Evolutionary conservation across 2,888 invertebrate genomes (phyloP), one percentile per base, ranked within the genome.

Genomic region (Netelia inedita): DNA sequence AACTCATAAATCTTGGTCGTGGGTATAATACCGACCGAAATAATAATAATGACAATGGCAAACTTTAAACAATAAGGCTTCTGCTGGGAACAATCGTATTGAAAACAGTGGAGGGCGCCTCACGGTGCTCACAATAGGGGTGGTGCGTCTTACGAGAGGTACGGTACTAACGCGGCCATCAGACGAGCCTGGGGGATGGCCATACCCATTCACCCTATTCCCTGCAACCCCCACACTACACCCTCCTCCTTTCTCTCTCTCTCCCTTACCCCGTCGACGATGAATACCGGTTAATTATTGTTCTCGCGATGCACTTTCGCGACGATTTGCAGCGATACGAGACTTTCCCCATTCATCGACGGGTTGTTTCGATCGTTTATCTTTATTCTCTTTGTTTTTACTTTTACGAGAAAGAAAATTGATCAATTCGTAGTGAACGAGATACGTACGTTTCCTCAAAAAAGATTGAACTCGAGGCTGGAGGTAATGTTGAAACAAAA

Each of bases 41-140:
- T 93, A 93, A 93, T 93, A 93, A 93, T 93, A 92, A 93, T 89
- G 92, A 93, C 93, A 93, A 93, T 92, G 89, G 93, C 78, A 92
- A 93, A 93, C 91, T 93, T 93, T 90, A 89, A 90, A 93, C 93
- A 93, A 93, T 93, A 92, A 92, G 79, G 92, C 90, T 88, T 85
- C 83, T 82, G 75, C n/a, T 46, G 81, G 83, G 91, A 91, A 93
- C 93, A 93, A 93, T 93, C 91, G 92, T 91, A 93, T 92, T 92
- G 93, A 93, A 92, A 92, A 92, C 91, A 89, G 89, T 87, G 89
- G 81, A 87, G 85, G 76, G 83, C 83, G 41, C 81, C 53, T 71
- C 61, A 86, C 83, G 85, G 87, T 83, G 86, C 86, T 16, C 85
- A 91, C 92, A 92, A 92, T 91, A 87, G 89, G 83, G 86, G 83